These are phyloP conservation scores for Synodontis membranacea DNA, from an alignment of 2,113 vertebrate genomes.

Conservation along the genomic window DNA sequence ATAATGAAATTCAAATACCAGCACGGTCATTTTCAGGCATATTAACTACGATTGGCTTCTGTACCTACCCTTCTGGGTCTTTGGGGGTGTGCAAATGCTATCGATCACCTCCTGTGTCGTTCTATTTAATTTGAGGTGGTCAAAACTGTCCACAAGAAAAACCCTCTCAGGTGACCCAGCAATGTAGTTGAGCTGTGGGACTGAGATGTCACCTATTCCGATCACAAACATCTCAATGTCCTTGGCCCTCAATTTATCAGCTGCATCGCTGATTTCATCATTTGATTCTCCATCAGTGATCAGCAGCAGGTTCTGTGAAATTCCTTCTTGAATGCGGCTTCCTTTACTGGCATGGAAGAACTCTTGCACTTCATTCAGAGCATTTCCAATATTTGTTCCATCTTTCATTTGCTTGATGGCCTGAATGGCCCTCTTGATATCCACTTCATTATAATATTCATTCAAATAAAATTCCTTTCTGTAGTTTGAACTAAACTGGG, in stretches of 20 bases:
- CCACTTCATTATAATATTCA: slow-evolving; percentile 44
- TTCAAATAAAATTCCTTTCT: slow-evolving; percentile 72
- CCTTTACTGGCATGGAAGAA: slow-evolving; percentile 68
- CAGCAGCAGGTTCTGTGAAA: slow-evolving; percentile 76
- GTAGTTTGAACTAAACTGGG: slow-evolving; percentile 70
- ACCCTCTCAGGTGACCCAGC: slow-evolving; percentile 54
- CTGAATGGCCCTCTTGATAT: slow-evolving; percentile 60
- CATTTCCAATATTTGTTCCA: slow-evolving; percentile 64
- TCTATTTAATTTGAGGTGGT: slow-evolving; percentile 58
- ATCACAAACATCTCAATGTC: slow-evolving; percentile 70
- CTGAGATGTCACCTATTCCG: slow-evolving; percentile 63
- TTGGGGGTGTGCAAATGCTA: slow-evolving; percentile 59
- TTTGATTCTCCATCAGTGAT: slow-evolving; percentile 74
- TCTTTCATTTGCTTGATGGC: slow-evolving; percentile 50
- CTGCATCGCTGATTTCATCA: slow-evolving; percentile 60
- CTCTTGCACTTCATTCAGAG: slow-evolving; percentile 56
- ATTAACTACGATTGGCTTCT: neutral
- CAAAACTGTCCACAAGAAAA: slow-evolving; percentile 65
- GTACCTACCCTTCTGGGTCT: neutral
- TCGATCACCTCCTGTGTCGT: slow-evolving; percentile 60
- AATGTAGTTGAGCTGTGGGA: slow-evolving; percentile 68
- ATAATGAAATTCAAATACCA: neutral
- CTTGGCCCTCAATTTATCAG: slow-evolving; percentile 51
- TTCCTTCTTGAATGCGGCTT: slow-evolving; percentile 51
- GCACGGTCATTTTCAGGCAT: neutral